These are phyloP conservation scores for Trichonephila inaurata DNA, from an alignment of 1,140 invertebrate species.

Conservation along the genomic window DNA sequence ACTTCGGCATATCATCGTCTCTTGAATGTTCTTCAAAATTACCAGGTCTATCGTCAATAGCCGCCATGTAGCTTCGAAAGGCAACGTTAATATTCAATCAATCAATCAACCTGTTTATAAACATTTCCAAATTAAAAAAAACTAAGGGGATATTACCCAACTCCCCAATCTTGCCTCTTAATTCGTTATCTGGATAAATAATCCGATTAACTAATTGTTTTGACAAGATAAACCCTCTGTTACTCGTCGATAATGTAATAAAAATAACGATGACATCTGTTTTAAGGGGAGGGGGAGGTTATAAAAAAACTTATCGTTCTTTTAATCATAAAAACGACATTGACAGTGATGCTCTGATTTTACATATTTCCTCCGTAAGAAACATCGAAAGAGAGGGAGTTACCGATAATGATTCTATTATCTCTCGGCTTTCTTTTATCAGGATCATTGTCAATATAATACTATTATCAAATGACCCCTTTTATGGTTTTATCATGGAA, in stretches of 20 bases:
- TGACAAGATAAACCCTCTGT: not conserved
- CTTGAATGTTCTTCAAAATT: too few relatives aligned
- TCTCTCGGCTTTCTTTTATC: not conserved
- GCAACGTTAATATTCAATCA: too few relatives aligned
- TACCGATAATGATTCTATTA: not conserved
- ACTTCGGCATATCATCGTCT: too few relatives aligned
- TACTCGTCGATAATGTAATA: not conserved
- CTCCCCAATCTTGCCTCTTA: not conserved
- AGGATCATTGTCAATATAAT: not conserved
- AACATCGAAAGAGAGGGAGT: not conserved
- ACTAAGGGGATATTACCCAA: not conserved
- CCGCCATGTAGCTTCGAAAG: too few relatives aligned
- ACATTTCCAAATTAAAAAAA: too few relatives aligned
- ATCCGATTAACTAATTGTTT: not conserved
- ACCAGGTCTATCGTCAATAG: too few relatives aligned
- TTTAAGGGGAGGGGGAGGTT: not conserved
- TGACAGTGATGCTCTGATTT: not conserved
- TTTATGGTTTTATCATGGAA: not conserved
- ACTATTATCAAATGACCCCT: not conserved
- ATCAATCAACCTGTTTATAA: too few relatives aligned
- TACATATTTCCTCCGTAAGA: not conserved
- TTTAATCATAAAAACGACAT: conserved; percentile 2
- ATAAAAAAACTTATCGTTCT: not conserved
- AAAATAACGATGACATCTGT: not conserved
- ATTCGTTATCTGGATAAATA: not conserved